Evolutionary conservation across 2,797 vertebrate species (phyloP), one percentile per base, ranked within the genome.

Genomic region (Cryptoprocta ferox): DNA sequence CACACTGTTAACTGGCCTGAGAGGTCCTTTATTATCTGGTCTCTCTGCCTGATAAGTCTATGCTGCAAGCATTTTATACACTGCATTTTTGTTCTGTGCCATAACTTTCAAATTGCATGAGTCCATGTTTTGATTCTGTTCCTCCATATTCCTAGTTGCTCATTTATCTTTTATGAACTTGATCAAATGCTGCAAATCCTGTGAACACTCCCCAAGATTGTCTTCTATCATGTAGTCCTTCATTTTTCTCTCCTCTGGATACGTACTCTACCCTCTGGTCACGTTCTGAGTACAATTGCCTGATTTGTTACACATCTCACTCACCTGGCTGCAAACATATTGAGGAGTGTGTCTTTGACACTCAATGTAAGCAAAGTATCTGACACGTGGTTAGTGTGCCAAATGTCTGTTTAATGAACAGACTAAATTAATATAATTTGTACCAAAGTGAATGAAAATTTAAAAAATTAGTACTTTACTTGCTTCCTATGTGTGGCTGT

Each of bases 1-100:
- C 6, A 68, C 2, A 45, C 30, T 45, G 11, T 73, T 91, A 89
- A 32, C 2, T 63, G 56, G 0, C 53, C 9, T 35, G 3, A 2
- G 56, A 16, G 6, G 5, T 30, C 15, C 5, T 66, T 90, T 39
- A n/a, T 80, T 80, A 28, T 26, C 16, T 14, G 21, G 5, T 0
- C 12, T 88, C 8, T 75, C n/a, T 76, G 14, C 9, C 15, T 70
- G 3, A n/a, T 14, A 19, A 61, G 3, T 1, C 5, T 32, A 5
- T 18, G 2, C 10, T 30, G 18, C 24, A 56, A 1, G 0, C 30
- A 30, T n/a, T 24, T 42, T 61, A 8, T 32, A 10, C 6, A 10
- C 5, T 2, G 8, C 13, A 35, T 42, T 61, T 66, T 81, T 59
- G 19, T 32, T 56, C 0, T n/a, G 15, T 5, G 13, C 12, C 13